phyloP scores from a whole-genome alignment of 1,140 invertebrate genomes.

The Coboldia fuscipes region DNA sequence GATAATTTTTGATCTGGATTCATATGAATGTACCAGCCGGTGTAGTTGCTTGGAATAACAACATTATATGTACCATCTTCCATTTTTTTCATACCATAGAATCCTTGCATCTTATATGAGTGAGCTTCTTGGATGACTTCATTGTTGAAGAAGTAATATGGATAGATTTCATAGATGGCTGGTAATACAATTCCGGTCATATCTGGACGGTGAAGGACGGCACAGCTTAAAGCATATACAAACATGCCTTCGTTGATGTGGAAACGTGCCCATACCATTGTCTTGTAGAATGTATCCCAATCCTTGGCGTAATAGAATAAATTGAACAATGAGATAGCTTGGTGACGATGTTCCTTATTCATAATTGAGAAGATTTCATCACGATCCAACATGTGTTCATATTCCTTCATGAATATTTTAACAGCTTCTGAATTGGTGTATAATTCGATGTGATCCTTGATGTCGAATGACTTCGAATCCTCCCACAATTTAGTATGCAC shows the following conservation, averaged over 20 bases:
- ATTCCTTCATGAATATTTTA: constrained; percentile 25
- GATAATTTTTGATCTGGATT: constrained; percentile 27
- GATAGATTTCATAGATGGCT: constrained; percentile 37
- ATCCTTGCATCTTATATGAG: constrained; percentile 30
- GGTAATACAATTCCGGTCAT: constrained; percentile 32
- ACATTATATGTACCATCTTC: constrained; percentile 22
- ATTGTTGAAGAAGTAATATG: constrained; percentile 32
- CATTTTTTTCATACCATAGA: constrained; percentile 23
- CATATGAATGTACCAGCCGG: constrained; percentile 23
- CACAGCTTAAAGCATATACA: constrained; percentile 30
- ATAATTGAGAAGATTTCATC: constrained; percentile 29
- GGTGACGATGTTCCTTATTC: constrained; percentile 24
- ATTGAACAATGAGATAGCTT: constrained; percentile 27
- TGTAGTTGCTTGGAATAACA: constrained; percentile 32
- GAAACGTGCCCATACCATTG: constrained; percentile 30
- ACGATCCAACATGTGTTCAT: constrained; percentile 25
- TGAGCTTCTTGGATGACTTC: constrained; percentile 30
- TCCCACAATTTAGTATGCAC: constrained; percentile 24
- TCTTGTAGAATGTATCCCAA: constrained; percentile 39
- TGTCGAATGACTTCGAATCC: constrained; percentile 22
- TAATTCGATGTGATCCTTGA: constrained; percentile 21
- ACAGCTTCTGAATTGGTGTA: constrained; percentile 19
- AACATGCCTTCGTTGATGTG: constrained; percentile 37
- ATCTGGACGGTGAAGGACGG: constrained; percentile 29
- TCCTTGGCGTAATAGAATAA: constrained; percentile 37